Conservation (phyloP, 1,140 invertebrate genomes). For the Megalopta genalis region DNA sequence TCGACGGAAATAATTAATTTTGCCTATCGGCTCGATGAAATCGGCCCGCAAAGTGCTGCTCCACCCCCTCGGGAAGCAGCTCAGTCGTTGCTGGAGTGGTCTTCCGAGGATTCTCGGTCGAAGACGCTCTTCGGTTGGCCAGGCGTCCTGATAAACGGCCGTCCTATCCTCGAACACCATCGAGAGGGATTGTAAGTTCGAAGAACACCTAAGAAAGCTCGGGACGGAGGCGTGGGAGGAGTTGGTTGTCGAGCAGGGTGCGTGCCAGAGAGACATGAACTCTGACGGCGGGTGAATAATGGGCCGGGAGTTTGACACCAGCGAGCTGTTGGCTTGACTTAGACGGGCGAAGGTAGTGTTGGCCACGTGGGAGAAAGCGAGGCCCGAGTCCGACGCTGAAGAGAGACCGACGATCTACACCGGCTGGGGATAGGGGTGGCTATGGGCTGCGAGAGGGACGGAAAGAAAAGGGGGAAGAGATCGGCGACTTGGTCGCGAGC, state of each 20-base stretch:
- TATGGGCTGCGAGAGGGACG: neutral
- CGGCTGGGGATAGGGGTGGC: neutral
- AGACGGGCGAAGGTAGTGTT: neutral
- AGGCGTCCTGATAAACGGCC: slow-evolving; percentile 29
- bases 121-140: neutral
- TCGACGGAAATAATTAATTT: slow-evolving; percentile 33
- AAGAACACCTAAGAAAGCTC: neutral
- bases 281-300: slow-evolving; percentile 65
- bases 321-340: slow-evolving; percentile 40
- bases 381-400: neutral
- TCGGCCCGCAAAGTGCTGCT: slow-evolving; percentile 1
- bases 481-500: slow-evolving; percentile 13
- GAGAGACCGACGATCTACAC: neutral
- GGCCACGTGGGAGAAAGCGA: neutral
- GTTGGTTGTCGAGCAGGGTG: slow-evolving; percentile 42
- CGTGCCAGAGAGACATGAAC: slow-evolving; percentile 68
- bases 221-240: neutral
- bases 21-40: slow-evolving; percentile 10
- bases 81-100: neutral
- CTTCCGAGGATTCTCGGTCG: neutral
- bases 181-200: slow-evolving; percentile 24
- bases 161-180: slow-evolving; percentile 20
- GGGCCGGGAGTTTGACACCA: slow-evolving; percentile 64
- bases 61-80: neutral
- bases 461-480: slow-evolving; percentile 23